phyloP scores from a whole-genome alignment of 2,888 invertebrate species.

The Leucania comma region DNA sequence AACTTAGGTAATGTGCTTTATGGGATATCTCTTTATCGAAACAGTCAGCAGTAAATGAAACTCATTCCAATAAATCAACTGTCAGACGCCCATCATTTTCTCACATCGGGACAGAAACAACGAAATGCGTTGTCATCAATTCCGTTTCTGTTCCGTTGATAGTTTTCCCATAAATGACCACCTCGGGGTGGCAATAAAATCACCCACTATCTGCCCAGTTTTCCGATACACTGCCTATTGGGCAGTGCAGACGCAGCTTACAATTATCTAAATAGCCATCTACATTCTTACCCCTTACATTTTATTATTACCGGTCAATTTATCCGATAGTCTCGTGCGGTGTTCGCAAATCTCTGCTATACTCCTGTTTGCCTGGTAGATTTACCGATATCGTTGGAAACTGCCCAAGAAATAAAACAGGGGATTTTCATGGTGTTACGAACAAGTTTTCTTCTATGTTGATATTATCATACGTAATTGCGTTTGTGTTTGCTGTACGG shows the following conservation, averaged over 20 bases:
- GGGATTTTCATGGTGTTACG: slow-evolving; percentile 75
- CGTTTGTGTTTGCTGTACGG: slow-evolving; percentile 42
- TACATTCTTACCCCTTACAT: slow-evolving; percentile 91
- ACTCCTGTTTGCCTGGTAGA: slow-evolving; percentile 87
- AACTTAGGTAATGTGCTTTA: not conserved
- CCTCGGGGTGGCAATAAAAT: slow-evolving; percentile 87
- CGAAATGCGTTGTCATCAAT: slow-evolving; percentile 85
- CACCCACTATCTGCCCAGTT: slow-evolving; percentile 82
- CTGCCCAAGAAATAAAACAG: slow-evolving; percentile 81
- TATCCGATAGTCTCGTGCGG: slow-evolving; percentile 80
- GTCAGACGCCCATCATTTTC: slow-evolving; percentile 72
- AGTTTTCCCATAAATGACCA: slow-evolving; percentile 89
- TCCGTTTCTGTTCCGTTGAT: slow-evolving; percentile 80
- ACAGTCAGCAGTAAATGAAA: slow-evolving; percentile 43
- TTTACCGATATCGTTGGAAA: slow-evolving; percentile 83
- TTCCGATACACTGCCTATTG: slow-evolving; percentile 87
- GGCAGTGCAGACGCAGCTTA: slow-evolving; percentile 84
- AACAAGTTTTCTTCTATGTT: slow-evolving; percentile 60
- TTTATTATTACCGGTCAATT: slow-evolving; percentile 91
- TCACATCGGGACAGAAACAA: slow-evolving; percentile 75
- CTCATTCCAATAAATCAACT: slow-evolving; percentile 64
- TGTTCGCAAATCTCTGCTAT: slow-evolving; percentile 87
- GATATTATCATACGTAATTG: slow-evolving; percentile 65
- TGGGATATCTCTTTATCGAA: slow-evolving; percentile 17
- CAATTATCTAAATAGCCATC: slow-evolving; percentile 92